phyloP scores from a whole-genome alignment of 2,888 invertebrate species.

The Epinotia ramella region DNA sequence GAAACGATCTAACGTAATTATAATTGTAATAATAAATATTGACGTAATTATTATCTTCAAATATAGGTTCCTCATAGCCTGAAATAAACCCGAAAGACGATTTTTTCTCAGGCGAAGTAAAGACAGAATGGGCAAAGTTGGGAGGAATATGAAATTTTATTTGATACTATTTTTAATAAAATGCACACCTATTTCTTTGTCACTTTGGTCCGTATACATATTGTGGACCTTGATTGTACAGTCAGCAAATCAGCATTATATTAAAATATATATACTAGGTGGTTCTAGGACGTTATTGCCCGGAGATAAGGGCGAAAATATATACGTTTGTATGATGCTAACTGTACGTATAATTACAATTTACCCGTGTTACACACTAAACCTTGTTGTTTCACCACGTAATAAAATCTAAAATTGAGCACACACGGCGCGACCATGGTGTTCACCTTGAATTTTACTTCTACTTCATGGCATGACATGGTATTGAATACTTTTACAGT shows the following conservation, averaged over 20 bases:
- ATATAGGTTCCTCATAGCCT: too few species aligned
- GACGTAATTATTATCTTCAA: background rate
- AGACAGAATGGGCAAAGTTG: slow-evolving; percentile 2
- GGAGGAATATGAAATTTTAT: background rate
- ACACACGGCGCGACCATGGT: slow-evolving; percentile 13
- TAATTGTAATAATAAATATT: background rate
- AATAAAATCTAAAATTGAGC: slow-evolving; percentile 33
- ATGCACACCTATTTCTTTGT: background rate
- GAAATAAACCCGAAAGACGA: background rate
- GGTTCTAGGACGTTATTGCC: too few species aligned
- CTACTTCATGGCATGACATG: slow-evolving; percentile 2
- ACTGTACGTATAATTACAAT: background rate
- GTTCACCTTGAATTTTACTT: slow-evolving; percentile 26
- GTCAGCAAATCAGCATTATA: background rate
- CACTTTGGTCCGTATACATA: background rate
- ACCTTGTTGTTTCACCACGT: slow-evolving; percentile 19
- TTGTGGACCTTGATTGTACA: background rate
- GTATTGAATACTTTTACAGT: background rate
- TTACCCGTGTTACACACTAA: background rate
- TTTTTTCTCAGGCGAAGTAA: background rate
- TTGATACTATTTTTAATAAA: too few species aligned
- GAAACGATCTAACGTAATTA: background rate
- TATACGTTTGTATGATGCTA: too few species aligned
- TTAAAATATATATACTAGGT: too few species aligned
- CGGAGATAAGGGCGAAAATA: too few species aligned